Base-by-base conservation (phyloP, 2,888 invertebrate species). In the Spilarctia lutea region DNA sequence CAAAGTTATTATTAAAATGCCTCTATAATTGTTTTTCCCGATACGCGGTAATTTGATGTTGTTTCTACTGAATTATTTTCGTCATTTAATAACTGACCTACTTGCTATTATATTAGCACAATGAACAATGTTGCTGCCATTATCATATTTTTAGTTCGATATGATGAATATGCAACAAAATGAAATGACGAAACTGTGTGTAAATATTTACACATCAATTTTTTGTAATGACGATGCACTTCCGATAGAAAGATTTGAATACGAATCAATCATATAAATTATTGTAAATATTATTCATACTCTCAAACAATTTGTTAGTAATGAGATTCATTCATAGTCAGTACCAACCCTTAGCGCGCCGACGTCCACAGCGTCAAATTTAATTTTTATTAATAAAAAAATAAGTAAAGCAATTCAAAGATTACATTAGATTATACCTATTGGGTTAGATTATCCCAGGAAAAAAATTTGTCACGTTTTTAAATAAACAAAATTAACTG, bases 401-500 rank as follows among this genome's bases (percentile, higher is more conserved):
- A 42, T 71, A 68, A 30, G 20, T 60, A 20, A 60, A 45, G 30
- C 45, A 56, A 75, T 65, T 77, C 56, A 77, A 66, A 63, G 16
- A 30, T 63, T 63, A 30, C 6, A 30, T 63, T 16, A 63, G 18
- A 16, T 30, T 30, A 20, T 7, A 27, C 2, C 18, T 16, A 73
- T 56, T 16, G 39, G 65, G 73, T 79, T 75, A 72, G 76, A 83
- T 74, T 77, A 75, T 79, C 77, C 77, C 79, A 74, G 79, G 81
- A 85, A 83, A 85, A 87, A 87, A 87, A 84, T 85, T 89, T 86
- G 88, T 91, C 89, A 90, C 85, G 83, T 83, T 85, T 86, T 91
- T 90, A 89, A 91, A 91, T 89, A 90, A 91, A 88, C 88, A 88
- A 89, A 92, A 92, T 93, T 91, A 90, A 90, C 79, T 78, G 87